A percentile compares a stretch with the other conserved stretches of the same genome.
These are phyloP conservation scores for Blastomussa wellsi DNA, from an alignment of 92 coral and sea anemone species.

Conservation along the genomic window DNA sequence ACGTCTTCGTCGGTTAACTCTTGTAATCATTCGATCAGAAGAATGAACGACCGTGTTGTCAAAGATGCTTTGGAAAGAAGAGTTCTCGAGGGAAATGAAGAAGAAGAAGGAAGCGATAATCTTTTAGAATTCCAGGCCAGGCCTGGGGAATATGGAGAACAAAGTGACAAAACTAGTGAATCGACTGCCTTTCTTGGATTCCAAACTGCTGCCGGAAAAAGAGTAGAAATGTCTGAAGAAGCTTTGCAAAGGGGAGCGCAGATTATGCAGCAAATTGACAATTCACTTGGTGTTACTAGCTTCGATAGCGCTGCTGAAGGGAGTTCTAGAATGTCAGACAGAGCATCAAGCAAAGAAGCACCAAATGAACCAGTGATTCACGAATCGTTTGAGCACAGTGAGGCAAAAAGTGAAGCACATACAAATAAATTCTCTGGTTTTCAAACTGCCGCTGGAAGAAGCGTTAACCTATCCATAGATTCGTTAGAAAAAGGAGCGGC, in stretches of 20 bases:
- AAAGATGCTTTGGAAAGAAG: background rate
- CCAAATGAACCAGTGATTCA: too few species aligned
- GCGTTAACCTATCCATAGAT: slow-evolving; percentile 53
- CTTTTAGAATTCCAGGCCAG: background rate
- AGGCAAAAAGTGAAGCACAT: background rate
- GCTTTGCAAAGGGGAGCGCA: slow-evolving; percentile 60
- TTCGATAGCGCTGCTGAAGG: slow-evolving; percentile 63
- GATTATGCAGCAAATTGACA: slow-evolving; percentile 20
- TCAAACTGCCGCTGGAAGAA: slow-evolving; percentile 70
- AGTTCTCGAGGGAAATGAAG: background rate
- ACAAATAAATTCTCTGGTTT: slow-evolving; percentile 4
- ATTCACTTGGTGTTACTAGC: slow-evolving; percentile 8
- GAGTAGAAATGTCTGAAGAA: slow-evolving; percentile 58
- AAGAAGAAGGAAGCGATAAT: background rate
- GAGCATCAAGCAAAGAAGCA: slow-evolving; percentile 20
- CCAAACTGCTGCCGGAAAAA: slow-evolving; percentile 74
- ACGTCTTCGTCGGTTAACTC: background rate
- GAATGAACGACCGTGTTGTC: background rate
- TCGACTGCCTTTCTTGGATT: slow-evolving; percentile 36
- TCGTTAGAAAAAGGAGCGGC: slow-evolving; percentile 60
- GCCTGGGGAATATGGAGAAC: background rate
- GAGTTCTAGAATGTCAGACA: slow-evolving; percentile 33
- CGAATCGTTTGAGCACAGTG: background rate
- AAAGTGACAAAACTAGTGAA: background rate
- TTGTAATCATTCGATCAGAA: background rate